These are phyloP conservation scores for Cheilosia scutellata DNA, from an alignment of 2,888 invertebrate species.

Conservation along the genomic window DNA sequence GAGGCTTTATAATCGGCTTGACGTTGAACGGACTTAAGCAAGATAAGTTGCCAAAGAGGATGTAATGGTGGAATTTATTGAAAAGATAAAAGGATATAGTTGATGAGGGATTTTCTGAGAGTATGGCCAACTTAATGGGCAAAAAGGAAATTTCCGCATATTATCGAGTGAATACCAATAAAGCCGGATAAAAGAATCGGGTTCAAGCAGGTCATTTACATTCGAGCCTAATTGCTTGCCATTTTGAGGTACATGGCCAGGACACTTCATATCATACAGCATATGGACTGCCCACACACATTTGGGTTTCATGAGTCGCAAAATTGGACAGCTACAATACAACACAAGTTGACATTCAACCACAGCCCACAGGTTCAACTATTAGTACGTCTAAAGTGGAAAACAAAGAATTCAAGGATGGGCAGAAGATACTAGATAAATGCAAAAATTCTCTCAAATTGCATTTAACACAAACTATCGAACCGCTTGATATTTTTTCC, in stretches of 20 bases:
- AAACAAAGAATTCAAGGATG: background rate
- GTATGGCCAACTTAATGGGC: slow-evolving; percentile 26
- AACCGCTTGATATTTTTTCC: slow-evolving; percentile 42
- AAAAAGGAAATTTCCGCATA: background rate
- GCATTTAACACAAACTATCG: slow-evolving; percentile 18
- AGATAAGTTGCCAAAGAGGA: slow-evolving; percentile 56
- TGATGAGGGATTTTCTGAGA: slow-evolving; percentile 21
- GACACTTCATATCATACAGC: too few species aligned
- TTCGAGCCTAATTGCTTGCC: background rate
- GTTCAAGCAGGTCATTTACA: background rate
- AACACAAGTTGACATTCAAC: too few species aligned
- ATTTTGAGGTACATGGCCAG: too few species aligned
- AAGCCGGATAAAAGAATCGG: too few species aligned
- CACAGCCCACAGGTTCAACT: too few species aligned
- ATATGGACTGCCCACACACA: too few species aligned
- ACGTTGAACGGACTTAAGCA: slow-evolving; percentile 52
- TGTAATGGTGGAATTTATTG: slow-evolving; percentile 66
- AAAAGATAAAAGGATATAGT: slow-evolving; percentile 52
- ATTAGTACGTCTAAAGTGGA: too few species aligned
- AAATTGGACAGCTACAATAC: too few species aligned
- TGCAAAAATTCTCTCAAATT: slow-evolving; percentile 8
- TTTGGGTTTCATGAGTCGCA: too few species aligned
- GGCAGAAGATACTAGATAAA: slow-evolving; percentile 3
- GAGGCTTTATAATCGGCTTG: slow-evolving; percentile 51
- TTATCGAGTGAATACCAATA: slow-evolving; percentile 10